Evolutionary conservation across 2,888 invertebrate species (phyloP).

Genomic region (Embidobia sp.): DNA sequence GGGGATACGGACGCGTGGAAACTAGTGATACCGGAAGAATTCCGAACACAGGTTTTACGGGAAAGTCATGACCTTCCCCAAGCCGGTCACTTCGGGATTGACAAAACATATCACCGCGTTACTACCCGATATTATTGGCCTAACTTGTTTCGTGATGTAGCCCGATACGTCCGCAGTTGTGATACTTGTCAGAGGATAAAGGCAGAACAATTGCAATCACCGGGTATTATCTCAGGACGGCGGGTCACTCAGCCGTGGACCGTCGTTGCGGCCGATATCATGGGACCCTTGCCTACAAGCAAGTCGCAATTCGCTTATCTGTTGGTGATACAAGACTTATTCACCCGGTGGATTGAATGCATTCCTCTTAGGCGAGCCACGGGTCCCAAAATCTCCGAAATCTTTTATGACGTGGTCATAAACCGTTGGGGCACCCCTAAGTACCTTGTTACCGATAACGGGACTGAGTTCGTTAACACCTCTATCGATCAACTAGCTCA

Average conservation of each 20-base stretch:
- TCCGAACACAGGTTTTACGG: neutral
- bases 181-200: neutral
- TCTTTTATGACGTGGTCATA: too few species aligned
- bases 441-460: neutral
- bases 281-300: neutral
- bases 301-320: neutral
- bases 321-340: neutral
- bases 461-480: neutral
- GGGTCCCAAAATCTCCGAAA: too few species aligned
- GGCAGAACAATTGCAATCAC: too few species aligned
- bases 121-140: conserved; percentile 13
- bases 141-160: conserved; percentile 8
- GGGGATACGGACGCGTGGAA: conserved; percentile 14
- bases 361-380: neutral
- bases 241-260: neutral
- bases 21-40: neutral
- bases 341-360: neutral
- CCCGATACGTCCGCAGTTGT: neutral
- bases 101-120: conserved; percentile 2
- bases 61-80: neutral
- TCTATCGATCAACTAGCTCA: too few species aligned
- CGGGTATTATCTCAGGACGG: too few species aligned
- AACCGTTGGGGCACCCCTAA: neutral
- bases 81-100: neutral
- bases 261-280: neutral